These are phyloP conservation scores for Acrossocheilus wenchowensis DNA, from an alignment of 2,797 vertebrate genomes.

Conservation along the genomic window DNA sequence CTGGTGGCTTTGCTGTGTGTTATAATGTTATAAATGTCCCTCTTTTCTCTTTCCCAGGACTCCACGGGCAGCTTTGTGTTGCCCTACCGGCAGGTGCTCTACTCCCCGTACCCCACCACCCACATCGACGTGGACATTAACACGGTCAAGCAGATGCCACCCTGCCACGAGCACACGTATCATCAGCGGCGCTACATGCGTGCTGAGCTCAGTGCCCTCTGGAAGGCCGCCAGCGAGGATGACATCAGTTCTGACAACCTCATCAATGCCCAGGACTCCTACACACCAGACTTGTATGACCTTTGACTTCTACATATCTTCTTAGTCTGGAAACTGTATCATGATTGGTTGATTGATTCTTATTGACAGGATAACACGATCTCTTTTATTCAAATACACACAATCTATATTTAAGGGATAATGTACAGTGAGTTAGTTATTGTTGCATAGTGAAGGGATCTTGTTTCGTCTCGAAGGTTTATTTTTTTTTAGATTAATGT, in stretches of 20 bases:
- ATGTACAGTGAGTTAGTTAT: background rate
- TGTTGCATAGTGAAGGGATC: background rate
- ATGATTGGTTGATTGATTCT: background rate
- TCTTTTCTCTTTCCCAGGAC: slow-evolving; percentile 78
- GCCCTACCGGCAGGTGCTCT: slow-evolving; percentile 96
- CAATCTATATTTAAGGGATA: background rate
- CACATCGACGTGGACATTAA: slow-evolving; percentile 98
- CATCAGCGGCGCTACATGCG: slow-evolving; percentile 94
- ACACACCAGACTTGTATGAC: slow-evolving; percentile 94
- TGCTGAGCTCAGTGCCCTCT: slow-evolving; percentile 88
- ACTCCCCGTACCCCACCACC: slow-evolving; percentile 93
- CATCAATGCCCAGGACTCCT: slow-evolving; percentile 91
- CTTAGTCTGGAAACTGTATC: background rate
- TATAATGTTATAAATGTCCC: background rate
- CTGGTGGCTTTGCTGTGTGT: background rate
- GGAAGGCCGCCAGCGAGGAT: slow-evolving; percentile 92
- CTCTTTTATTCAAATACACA: background rate
- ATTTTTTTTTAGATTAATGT: background rate
- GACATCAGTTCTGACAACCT: slow-evolving; percentile 89
- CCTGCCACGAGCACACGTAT: slow-evolving; percentile 95
- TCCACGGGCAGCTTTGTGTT: slow-evolving; percentile 94
- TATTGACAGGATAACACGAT: background rate
- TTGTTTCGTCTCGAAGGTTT: background rate
- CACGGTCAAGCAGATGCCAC: slow-evolving; percentile 97
- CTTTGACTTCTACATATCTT: background rate